Conservation (phyloP, 2,113 vertebrate genomes). For the Hassar affinis region DNA sequence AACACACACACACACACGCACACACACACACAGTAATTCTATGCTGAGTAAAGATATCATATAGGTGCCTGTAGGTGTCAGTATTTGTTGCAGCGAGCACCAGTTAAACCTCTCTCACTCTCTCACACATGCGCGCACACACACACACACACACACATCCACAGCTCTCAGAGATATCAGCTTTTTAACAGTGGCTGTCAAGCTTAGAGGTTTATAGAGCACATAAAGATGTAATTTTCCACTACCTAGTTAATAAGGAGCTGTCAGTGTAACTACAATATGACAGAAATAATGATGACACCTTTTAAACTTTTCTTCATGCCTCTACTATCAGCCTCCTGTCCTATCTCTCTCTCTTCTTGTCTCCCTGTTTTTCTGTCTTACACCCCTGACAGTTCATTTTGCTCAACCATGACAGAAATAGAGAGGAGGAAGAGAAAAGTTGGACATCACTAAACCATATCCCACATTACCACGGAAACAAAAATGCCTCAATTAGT, state of each 20-base stretch:
- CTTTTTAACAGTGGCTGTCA: not conserved
- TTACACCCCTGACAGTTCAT: slow-evolving; percentile 34
- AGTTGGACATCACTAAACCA: not conserved
- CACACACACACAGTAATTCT: not conserved
- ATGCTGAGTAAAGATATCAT: slow-evolving; percentile 13
- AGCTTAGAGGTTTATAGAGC: slow-evolving; percentile 41
- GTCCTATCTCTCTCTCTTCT: not conserved
- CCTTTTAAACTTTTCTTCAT: slow-evolving; percentile 29
- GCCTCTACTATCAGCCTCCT: slow-evolving; percentile 29
- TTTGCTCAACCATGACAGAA: slow-evolving; percentile 18
- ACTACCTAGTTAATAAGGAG: slow-evolving; percentile 57
- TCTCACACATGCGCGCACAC: not conserved
- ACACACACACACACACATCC: slow-evolving; percentile 6
- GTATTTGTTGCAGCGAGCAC: slow-evolving; percentile 46
- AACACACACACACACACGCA: not conserved
- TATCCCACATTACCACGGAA: not conserved
- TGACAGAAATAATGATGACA: slow-evolving; percentile 53
- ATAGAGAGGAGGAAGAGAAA: not conserved
- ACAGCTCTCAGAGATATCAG: not conserved
- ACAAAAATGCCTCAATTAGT: not conserved
- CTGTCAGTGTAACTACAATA: slow-evolving; percentile 53
- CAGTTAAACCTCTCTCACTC: not conserved
- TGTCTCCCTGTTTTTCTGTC: not conserved
- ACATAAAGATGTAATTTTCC: slow-evolving; percentile 48
- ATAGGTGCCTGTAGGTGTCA: slow-evolving; percentile 55